Conservation (phyloP, 2,888 invertebrate genomes). For the Leuctra nigra region DNA sequence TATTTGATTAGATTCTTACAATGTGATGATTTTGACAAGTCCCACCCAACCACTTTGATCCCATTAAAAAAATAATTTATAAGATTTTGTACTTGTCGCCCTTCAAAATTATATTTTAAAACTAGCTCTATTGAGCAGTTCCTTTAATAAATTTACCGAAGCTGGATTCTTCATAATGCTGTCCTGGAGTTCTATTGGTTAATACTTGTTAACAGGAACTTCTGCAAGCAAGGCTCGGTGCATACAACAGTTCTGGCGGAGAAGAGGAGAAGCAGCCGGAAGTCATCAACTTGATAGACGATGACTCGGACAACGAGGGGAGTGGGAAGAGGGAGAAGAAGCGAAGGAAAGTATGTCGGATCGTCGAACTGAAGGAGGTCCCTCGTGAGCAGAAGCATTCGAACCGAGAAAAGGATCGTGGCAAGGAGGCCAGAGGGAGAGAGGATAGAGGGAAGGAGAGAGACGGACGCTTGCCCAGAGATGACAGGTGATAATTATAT, state of each 20-base stretch:
- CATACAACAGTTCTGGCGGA: constrained; percentile 53
- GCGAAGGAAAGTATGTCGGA: constrained; percentile 34
- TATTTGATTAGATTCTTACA: too few relatives aligned
- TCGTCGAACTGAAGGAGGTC: constrained; percentile 28
- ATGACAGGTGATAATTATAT: constrained; percentile 16
- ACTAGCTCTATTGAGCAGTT: too few relatives aligned
- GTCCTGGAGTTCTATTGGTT: not conserved
- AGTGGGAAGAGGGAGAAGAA: constrained; percentile 35
- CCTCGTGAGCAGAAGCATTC: constrained; percentile 37
- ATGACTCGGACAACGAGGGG: constrained; percentile 35
- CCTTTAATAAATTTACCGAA: not conserved
- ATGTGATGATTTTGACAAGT: too few relatives aligned
- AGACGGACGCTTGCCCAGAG: not conserved
- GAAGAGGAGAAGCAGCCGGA: constrained; percentile 29
- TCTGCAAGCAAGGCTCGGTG: constrained; percentile 69
- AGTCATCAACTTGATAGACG: constrained; percentile 34
- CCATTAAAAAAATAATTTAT: too few relatives aligned
- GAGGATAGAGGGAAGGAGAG: not conserved
- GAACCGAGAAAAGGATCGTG: constrained; percentile 31
- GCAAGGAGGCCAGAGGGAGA: constrained; percentile 21
- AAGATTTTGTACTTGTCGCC: too few relatives aligned
- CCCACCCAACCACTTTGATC: too few relatives aligned
- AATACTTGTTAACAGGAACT: constrained; percentile 39
- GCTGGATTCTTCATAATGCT: not conserved
- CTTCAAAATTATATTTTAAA: too few relatives aligned